phyloP scores from a whole-genome alignment of 2,113 vertebrate genomes.

The Canis aureus region DNA sequence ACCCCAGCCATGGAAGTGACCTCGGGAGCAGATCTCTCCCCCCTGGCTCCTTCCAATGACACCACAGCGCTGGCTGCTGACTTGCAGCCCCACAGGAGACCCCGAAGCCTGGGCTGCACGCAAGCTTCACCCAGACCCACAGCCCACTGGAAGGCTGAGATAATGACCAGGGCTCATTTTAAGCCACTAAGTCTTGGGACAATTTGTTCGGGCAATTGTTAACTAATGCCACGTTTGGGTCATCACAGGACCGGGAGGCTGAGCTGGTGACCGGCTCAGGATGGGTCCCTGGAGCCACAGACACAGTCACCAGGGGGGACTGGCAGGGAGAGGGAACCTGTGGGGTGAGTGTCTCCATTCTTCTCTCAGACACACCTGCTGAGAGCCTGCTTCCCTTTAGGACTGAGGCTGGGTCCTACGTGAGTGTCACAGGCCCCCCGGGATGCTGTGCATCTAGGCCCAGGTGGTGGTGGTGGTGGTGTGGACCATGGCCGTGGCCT shows the following conservation, averaged over 20 bases:
- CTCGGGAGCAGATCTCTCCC: too few species aligned
- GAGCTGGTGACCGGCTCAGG: fast-evolving
- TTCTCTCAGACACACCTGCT: fast-evolving
- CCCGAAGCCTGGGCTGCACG: fast-evolving
- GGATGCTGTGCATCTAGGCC: not conserved
- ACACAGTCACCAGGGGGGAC: too few species aligned
- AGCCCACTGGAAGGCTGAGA: too few species aligned
- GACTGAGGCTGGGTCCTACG: not conserved
- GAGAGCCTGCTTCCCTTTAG: not conserved
- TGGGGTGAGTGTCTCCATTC: fast-evolving
- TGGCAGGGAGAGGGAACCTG: fast-evolving
- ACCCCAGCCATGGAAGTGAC: too few species aligned
- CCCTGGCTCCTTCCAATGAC: not conserved
- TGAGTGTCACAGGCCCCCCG: not conserved
- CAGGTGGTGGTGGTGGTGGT: not conserved
- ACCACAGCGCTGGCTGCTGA: fast-evolving
- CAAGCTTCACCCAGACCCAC: not conserved
- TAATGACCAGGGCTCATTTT: fast-evolving
- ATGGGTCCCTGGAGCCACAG: fast-evolving
- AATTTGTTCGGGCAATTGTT: fast-evolving
- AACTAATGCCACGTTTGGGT: fast-evolving
- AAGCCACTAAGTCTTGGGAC: not conserved
- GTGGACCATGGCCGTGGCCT: fast-evolving
- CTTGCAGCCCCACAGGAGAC: not conserved
- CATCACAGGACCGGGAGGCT: fast-evolving